Percentiles rank a stretch among this genome's conserved stretches.
These are phyloP conservation scores for Euzetes globulus DNA, from an alignment of 2,888 invertebrate species.

Conservation along the genomic window DNA sequence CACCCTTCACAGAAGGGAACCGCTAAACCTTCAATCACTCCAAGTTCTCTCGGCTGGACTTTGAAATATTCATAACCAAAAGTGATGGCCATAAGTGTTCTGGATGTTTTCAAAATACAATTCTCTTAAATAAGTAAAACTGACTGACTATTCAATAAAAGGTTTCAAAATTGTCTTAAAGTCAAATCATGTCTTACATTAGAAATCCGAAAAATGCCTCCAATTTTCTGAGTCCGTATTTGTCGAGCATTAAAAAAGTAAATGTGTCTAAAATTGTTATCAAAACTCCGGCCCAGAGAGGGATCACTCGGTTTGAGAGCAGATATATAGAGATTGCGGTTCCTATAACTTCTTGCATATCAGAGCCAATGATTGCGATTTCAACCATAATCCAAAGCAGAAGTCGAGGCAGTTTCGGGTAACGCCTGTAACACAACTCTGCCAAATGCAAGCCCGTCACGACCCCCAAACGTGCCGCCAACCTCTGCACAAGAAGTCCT, in stretches of 20 bases:
- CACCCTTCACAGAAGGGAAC: slow-evolving; percentile 42
- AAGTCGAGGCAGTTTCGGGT: slow-evolving; percentile 64
- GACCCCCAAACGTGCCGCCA: slow-evolving; percentile 69
- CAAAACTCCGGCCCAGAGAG: slow-evolving; percentile 70
- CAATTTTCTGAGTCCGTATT: slow-evolving; percentile 65
- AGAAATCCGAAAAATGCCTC: slow-evolving; percentile 66
- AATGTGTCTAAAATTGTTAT: slow-evolving; percentile 79
- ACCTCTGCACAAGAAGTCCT: slow-evolving; percentile 74
- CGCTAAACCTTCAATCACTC: slow-evolving; percentile 55
- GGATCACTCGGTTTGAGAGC: slow-evolving; percentile 67
- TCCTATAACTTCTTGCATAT: slow-evolving; percentile 89
- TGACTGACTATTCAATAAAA: too few relatives aligned
- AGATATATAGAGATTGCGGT: slow-evolving; percentile 79
- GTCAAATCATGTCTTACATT: too few relatives aligned
- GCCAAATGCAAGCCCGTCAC: slow-evolving; percentile 78
- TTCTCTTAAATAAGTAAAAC: too few relatives aligned
- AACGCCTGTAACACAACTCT: slow-evolving; percentile 54
- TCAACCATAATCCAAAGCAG: slow-evolving; percentile 84
- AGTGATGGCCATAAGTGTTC: slow-evolving; percentile 71
- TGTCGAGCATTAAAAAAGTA: slow-evolving; percentile 76
- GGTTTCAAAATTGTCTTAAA: too few relatives aligned
- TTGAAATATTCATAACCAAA: slow-evolving; percentile 75
- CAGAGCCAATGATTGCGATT: slow-evolving; percentile 81
- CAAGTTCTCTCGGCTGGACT: slow-evolving; percentile 60
- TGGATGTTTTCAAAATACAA: too few relatives aligned